These are phyloP conservation scores for Orthosia gracilis DNA, from an alignment of 2,888 invertebrate species.

Conservation along the genomic window DNA sequence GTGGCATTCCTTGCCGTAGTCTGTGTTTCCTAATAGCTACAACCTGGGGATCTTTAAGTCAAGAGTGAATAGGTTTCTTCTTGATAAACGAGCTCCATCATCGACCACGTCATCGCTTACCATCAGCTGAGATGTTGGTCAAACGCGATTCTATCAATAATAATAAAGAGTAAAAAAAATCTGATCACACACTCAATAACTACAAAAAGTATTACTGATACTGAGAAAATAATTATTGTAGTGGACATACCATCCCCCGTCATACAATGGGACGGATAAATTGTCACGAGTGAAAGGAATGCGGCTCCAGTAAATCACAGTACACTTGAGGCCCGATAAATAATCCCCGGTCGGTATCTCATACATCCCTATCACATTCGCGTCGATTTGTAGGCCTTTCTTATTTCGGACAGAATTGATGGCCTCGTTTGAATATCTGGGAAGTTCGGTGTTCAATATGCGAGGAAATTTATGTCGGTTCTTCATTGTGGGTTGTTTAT, in stretches of 20 bases:
- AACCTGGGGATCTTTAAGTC: no score
- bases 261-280: slow-evolving; percentile 38
- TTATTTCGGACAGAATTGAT: slow-evolving; percentile 61
- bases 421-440: slow-evolving; percentile 61
- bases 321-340: slow-evolving; percentile 61
- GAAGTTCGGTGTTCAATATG: slow-evolving; percentile 55
- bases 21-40: no score
- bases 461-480: slow-evolving; percentile 47
- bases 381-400: slow-evolving; percentile 59
- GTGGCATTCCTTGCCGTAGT: no score
- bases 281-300: slow-evolving; percentile 47
- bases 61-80: no score
- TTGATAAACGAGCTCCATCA: no score
- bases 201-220: slow-evolving; percentile 10
- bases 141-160: no score
- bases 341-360: slow-evolving; percentile 51
- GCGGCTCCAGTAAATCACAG: slow-evolving; percentile 58
- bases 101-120: no score
- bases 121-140: no score
- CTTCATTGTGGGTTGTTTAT: slow-evolving; percentile 3
- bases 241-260: slow-evolving; percentile 5
- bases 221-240: slow-evolving; percentile 19
- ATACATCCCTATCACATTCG: slow-evolving; percentile 53
- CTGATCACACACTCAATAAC: neutral
- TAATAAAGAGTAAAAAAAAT: no score